Evolutionary conservation across 2,797 vertebrate species (phyloP).

Genomic region (Coccyzus lansbergi): DNA sequence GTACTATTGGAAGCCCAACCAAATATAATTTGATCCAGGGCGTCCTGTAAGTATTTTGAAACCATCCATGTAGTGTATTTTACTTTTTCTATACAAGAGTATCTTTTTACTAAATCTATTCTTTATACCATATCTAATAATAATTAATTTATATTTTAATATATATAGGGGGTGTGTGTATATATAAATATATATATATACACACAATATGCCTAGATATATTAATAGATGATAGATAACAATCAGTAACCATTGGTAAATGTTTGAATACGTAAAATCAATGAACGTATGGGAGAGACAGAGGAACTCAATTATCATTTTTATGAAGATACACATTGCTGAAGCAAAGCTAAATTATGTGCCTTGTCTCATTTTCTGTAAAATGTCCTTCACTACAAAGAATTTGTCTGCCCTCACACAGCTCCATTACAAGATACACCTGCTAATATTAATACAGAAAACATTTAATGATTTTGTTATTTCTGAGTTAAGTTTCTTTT

Average conservation of each 20-base stretch:
- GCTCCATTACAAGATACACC: conserved; percentile 87
- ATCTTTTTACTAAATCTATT: not conserved
- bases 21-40: not conserved
- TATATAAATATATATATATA: too few species aligned
- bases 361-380: conserved; percentile 85
- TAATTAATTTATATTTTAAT: too few species aligned
- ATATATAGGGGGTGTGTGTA: too few species aligned
- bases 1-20: not conserved
- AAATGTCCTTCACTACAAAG: conserved; percentile 80
- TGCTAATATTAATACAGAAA: conserved; percentile 73
- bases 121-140: not conserved
- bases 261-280: not conserved
- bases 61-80: not conserved
- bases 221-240: not conserved
- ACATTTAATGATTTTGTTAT: not conserved
- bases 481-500: not conserved
- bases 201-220: too few species aligned
- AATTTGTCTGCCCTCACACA: conserved; percentile 86
- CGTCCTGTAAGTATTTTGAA: not conserved
- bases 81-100: not conserved
- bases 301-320: conserved; percentile 71
- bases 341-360: conserved; percentile 84
- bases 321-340: conserved; percentile 86
- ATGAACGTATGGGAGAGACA: not conserved
- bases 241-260: not conserved